Conservation (phyloP, 1,140 invertebrate species). For the Trichoplusia ni region DNA sequence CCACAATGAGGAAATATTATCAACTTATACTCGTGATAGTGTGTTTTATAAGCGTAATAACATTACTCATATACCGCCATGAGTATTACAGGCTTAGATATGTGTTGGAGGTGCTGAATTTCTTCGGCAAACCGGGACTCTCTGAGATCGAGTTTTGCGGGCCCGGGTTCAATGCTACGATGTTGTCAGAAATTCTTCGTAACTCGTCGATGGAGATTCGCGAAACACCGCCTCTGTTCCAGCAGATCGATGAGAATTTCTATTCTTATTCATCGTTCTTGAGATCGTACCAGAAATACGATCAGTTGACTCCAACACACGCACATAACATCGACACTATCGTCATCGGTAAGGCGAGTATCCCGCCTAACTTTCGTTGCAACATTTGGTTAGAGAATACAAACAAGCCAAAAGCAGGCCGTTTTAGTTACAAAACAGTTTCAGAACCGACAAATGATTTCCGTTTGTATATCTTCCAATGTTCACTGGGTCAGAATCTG, state of each 20-base stretch:
- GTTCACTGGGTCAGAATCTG: conserved; percentile 69
- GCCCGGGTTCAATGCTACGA: conserved; percentile 78
- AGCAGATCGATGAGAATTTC: conserved; percentile 79
- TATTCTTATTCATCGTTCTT: conserved; percentile 82
- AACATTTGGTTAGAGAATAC: conserved; percentile 82
- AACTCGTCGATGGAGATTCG: conserved; percentile 72
- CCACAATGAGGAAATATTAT: conserved; percentile 88
- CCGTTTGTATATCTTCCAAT: conserved; percentile 78
- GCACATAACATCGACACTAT: conserved; percentile 77
- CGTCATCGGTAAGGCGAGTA: conserved; percentile 73
- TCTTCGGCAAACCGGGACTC: conserved; percentile 85
- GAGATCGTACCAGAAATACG: conserved; percentile 76
- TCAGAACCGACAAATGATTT: conserved; percentile 63
- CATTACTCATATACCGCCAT: conserved; percentile 88
- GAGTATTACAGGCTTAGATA: conserved; percentile 89
- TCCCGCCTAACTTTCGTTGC: conserved; percentile 76
- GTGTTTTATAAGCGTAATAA: conserved; percentile 85
- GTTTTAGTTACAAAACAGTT: conserved; percentile 74
- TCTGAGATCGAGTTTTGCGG: conserved; percentile 78
- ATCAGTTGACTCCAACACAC: conserved; percentile 55
- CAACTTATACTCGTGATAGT: conserved; percentile 86
- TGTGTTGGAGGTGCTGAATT: conserved; percentile 89
- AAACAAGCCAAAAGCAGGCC: conserved; percentile 77
- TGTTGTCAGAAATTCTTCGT: conserved; percentile 74
- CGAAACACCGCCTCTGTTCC: conserved; percentile 76